Evolutionary conservation across 2,888 invertebrate species (phyloP).

Genomic region (Drosophila fulvimacula): DNA sequence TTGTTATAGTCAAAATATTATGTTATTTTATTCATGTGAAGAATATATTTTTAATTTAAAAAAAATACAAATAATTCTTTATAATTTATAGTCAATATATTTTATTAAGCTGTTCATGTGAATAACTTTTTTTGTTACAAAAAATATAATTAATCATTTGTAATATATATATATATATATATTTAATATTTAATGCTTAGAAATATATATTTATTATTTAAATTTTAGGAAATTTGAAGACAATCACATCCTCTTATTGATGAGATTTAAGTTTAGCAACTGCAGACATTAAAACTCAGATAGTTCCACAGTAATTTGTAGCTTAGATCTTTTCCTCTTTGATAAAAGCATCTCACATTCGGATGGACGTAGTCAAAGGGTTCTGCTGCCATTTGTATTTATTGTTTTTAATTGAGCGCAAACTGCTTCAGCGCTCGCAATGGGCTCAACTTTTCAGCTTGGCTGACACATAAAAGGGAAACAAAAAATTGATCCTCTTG

Average conservation of each 20-base stretch:
- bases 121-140: too few species aligned
- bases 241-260: background rate
- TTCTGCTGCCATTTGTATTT: conserved; percentile 3
- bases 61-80: too few species aligned
- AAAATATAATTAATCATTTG: too few species aligned
- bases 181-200: too few species aligned
- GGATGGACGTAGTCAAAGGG: background rate
- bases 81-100: too few species aligned
- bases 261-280: background rate
- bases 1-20: too few species aligned
- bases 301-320: background rate
- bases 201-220: too few species aligned
- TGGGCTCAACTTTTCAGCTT: conserved; percentile 21
- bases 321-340: background rate
- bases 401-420: conserved; percentile 47
- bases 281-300: background rate
- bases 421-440: conserved; percentile 8
- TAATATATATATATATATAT: too few species aligned
- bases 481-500: conserved; percentile 31
- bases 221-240: background rate
- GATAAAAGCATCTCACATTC: background rate
- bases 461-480: conserved; percentile 15
- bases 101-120: too few species aligned
- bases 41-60: too few species aligned
- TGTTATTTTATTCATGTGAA: too few species aligned